Evolutionary conservation across 2,888 invertebrate genomes (phyloP).

Genomic region (Laspeyria flexula): DNA sequence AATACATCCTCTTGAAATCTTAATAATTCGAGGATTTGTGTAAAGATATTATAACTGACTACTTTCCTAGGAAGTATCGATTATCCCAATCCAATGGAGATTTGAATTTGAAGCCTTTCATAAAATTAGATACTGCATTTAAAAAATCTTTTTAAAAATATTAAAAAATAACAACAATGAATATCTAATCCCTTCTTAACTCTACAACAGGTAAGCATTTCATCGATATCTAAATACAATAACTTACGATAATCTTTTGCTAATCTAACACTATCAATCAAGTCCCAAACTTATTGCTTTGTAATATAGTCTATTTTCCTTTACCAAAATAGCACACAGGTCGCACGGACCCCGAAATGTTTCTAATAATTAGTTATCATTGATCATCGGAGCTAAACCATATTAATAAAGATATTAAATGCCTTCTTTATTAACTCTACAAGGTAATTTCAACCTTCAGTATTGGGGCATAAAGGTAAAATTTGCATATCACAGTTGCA

Average conservation of each 20-base stretch:
- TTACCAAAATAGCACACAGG: slow-evolving; percentile 13
- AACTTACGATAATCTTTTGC: slow-evolving; percentile 75
- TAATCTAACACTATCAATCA: slow-evolving; percentile 36
- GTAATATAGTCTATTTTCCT: slow-evolving; percentile 17
- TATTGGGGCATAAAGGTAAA: background rate
- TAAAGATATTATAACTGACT: background rate
- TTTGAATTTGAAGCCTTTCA: background rate
- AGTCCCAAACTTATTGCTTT: background rate
- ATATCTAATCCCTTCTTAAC: slow-evolving; percentile 43
- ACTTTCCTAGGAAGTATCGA: background rate
- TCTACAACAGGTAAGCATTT: slow-evolving; percentile 52
- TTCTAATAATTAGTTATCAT: slow-evolving; percentile 51
- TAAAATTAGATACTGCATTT: too few relatives aligned
- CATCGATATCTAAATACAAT: slow-evolving; percentile 83
- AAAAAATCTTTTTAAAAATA: background rate
- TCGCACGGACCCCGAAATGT: slow-evolving; percentile 45
- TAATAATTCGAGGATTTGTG: too few relatives aligned
- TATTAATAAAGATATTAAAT: slow-evolving; percentile 51
- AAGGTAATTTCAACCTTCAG: slow-evolving; percentile 14
- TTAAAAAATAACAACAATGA: slow-evolving; percentile 9
- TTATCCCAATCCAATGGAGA: background rate
- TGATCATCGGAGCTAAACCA: slow-evolving; percentile 50
- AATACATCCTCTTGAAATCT: too few relatives aligned
- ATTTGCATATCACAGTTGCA: slow-evolving; percentile 4
- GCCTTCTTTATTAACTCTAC: slow-evolving; percentile 34